phyloP scores from a whole-genome alignment of 2,888 invertebrate genomes.

The Helleia helle region DNA sequence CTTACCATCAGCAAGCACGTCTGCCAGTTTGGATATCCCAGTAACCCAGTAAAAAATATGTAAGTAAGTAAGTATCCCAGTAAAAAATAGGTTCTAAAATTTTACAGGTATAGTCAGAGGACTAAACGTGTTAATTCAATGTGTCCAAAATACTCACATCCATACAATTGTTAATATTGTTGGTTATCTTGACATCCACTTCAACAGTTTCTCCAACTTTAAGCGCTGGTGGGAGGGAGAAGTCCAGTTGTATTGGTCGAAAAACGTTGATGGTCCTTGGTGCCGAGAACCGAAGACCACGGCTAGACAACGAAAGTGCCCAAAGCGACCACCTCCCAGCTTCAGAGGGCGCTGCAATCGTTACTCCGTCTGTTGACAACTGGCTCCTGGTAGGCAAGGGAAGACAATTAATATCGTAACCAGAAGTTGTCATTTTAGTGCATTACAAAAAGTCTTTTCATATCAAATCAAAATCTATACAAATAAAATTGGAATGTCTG shows the following conservation, averaged over 20 bases:
- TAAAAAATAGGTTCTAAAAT: too few species aligned
- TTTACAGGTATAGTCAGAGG: too few species aligned
- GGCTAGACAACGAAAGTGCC: slow-evolving; percentile 73
- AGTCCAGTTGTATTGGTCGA: slow-evolving; percentile 76
- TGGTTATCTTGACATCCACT: slow-evolving; percentile 80
- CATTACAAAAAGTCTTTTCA: too few species aligned
- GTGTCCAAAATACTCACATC: slow-evolving; percentile 73
- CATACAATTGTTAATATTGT: slow-evolving; percentile 79
- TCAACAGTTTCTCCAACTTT: slow-evolving; percentile 78
- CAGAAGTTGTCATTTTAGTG: too few species aligned
- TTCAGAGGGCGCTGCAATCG: slow-evolving; percentile 74
- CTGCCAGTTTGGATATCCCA: too few species aligned
- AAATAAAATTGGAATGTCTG: too few species aligned
- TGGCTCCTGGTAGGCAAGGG: slow-evolving; percentile 50
- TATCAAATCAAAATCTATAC: too few species aligned
- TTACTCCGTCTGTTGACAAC: slow-evolving; percentile 73
- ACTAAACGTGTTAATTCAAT: too few species aligned
- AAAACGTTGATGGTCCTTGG: slow-evolving; percentile 76
- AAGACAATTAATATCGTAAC: too few species aligned
- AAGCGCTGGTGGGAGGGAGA: slow-evolving; percentile 73
- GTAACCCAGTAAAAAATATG: too few species aligned
- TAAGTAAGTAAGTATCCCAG: too few species aligned
- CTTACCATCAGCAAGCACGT: too few species aligned
- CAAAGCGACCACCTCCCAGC: slow-evolving; percentile 79
- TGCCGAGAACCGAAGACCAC: slow-evolving; percentile 70